Base-by-base conservation (phyloP, 1,140 invertebrate genomes). In the Ceratosolen solmsi region DNA sequence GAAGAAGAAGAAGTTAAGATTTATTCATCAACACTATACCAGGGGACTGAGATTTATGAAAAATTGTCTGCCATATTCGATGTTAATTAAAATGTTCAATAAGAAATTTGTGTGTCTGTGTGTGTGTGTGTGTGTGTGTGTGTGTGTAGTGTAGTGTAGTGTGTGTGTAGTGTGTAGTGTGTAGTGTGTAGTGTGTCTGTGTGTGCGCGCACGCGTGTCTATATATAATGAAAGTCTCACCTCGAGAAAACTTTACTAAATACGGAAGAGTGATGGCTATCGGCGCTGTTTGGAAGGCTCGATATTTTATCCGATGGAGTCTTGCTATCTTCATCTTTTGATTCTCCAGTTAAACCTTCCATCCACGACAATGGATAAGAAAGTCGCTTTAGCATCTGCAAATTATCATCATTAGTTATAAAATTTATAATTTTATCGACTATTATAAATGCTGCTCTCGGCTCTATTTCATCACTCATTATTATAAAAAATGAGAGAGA, bases 301-400 rank as follows among this genome's bases (percentile, higher is more conserved):
- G 91, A 86, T 83, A 89, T 84, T 88, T 92, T 91, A 83, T 92
- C 89, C 84, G 87, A 84, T 49, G 87, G 85, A 0, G 87, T 82
- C 86, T 90, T 89, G 83, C 87, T 88, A 81, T 93, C 88, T 82
- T 94, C 93, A 25, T 94, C 92, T 83, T 93, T 92, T 36, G 77
- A 76, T 60, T 96, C 95, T 41, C 95, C 94, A 1, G 95, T 95
- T 27, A 96, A 91, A 27, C 96, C 96, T 91, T 97, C 97, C 93
- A 98, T 96, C 96, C 96, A 97, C 2, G 96, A 95, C 65, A 98
- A 90, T n/a, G 97, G 97, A 91, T 98, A 97, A 0, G 96, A 97
- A 54, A 98, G 93, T 85, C 97, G 94, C 91, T 98, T 98, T 80
- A 97, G 92, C 95, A 97, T 97, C 96, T 96, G 85, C 38, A 90